These are phyloP conservation scores for Campaea margaritaria DNA, from an alignment of 2,888 invertebrate species.

Conservation along the genomic window DNA sequence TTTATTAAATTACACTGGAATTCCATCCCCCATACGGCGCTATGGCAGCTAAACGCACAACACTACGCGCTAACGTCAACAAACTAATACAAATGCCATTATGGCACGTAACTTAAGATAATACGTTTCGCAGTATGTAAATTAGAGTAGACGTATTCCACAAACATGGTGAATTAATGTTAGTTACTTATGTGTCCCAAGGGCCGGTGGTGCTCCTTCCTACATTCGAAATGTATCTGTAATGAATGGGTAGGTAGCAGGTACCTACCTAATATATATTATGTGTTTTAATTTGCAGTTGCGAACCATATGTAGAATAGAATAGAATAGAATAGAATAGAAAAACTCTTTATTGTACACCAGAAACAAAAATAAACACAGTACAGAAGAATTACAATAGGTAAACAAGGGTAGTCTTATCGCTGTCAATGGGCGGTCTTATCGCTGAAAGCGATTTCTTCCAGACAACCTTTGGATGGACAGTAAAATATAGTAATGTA, in stretches of 20 bases:
- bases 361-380: no score
- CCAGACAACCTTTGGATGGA: no score
- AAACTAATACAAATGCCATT: constrained; percentile 60
- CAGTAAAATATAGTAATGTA: no score
- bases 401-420: no score
- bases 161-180: constrained; percentile 76
- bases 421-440: no score
- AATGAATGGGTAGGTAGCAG: background rate
- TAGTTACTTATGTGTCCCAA: constrained; percentile 46
- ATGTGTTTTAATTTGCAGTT: background rate
- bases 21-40: background rate
- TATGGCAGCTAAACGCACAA: constrained; percentile 23
- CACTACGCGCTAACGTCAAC: constrained; percentile 32
- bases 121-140: constrained; percentile 62
- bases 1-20: background rate
- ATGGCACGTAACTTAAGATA: constrained; percentile 55
- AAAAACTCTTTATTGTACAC: no score
- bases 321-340: no score
- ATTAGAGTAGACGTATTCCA: constrained; percentile 65
- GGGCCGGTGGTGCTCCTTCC: constrained; percentile 39
- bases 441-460: no score
- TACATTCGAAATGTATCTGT: constrained; percentile 35
- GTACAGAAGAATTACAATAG: no score
- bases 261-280: background rate
- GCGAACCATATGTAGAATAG: no score